These are phyloP conservation scores for Poecile atricapillus DNA, from an alignment of 2,113 vertebrate genomes.

Conservation along the genomic window DNA sequence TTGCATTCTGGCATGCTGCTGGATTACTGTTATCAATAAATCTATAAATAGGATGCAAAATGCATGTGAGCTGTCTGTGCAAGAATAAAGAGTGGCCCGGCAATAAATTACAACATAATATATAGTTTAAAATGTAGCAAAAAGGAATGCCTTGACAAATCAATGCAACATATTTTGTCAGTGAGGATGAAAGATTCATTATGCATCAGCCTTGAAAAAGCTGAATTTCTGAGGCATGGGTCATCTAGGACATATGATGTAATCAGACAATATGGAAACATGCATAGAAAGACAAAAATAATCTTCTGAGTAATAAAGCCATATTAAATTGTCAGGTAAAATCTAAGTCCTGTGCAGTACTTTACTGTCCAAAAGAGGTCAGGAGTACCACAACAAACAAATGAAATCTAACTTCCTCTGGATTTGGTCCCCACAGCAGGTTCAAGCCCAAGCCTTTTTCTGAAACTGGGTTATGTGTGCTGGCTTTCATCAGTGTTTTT, in stretches of 20 bases:
- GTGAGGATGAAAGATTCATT: slow-evolving; percentile 8
- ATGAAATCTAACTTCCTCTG: neutral
- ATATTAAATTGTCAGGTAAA: neutral
- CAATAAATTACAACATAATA: slow-evolving; percentile 7
- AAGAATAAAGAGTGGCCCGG: neutral
- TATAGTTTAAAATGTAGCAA: slow-evolving; percentile 26
- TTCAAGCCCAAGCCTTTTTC: neutral
- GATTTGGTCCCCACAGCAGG: neutral
- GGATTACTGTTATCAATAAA: neutral
- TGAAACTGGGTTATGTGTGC: neutral
- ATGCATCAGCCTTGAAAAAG: neutral
- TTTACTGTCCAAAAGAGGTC: neutral
- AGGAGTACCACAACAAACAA: neutral
- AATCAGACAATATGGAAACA: neutral
- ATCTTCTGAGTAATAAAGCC: neutral
- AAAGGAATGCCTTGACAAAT: slow-evolving; percentile 13
- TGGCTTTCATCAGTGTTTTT: neutral
- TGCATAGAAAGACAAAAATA: neutral
- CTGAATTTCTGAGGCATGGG: neutral
- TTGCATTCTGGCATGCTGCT: neutral
- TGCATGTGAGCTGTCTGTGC: neutral
- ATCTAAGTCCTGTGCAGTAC: neutral
- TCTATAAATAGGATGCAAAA: slow-evolving; percentile 20
- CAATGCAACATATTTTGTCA: neutral
- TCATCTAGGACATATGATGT: slow-evolving; percentile 10